A percentile compares a stretch with the other conserved stretches of the same genome.
Conservation (phyloP, 2,888 invertebrate genomes). For the Cremastinae sp. region DNA sequence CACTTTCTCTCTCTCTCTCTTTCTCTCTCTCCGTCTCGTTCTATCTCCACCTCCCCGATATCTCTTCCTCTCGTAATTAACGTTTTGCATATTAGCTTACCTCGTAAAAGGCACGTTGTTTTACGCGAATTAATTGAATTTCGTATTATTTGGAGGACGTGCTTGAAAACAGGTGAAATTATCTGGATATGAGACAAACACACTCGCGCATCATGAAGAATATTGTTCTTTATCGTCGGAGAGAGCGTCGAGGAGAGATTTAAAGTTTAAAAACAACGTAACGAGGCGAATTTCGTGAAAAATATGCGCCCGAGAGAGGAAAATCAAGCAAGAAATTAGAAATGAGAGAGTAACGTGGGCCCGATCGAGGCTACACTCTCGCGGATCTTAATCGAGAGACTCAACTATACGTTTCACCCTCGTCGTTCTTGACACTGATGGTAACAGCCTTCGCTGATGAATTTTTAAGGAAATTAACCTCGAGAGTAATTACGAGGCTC, state of each 20-base stretch:
- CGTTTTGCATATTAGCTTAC: slow-evolving; percentile 54
- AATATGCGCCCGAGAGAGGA: too few relatives aligned
- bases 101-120: slow-evolving; percentile 49
- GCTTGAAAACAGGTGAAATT: slow-evolving; percentile 37
- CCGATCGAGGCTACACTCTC: background rate
- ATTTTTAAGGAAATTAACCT: slow-evolving; percentile 46
- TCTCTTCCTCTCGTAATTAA: slow-evolving; percentile 54
- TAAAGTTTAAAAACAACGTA: background rate
- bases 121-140: slow-evolving; percentile 58
- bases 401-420: background rate
- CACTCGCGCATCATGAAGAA: background rate
- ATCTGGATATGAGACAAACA: background rate
- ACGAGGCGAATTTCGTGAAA: too few relatives aligned
- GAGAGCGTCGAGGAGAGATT: background rate
- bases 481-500: slow-evolving; percentile 13
- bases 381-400: background rate
- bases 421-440: background rate
- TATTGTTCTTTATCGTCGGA: background rate
- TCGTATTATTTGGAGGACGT: slow-evolving; percentile 30
- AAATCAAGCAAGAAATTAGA: too few relatives aligned
- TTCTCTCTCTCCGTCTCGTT: slow-evolving; percentile 13
- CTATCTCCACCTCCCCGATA: background rate
- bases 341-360: too few relatives aligned
- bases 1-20: background rate
- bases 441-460: slow-evolving; percentile 1